Conservation (phyloP, 2,797 vertebrate genomes). For the Halcyon chelicuti region DNA sequence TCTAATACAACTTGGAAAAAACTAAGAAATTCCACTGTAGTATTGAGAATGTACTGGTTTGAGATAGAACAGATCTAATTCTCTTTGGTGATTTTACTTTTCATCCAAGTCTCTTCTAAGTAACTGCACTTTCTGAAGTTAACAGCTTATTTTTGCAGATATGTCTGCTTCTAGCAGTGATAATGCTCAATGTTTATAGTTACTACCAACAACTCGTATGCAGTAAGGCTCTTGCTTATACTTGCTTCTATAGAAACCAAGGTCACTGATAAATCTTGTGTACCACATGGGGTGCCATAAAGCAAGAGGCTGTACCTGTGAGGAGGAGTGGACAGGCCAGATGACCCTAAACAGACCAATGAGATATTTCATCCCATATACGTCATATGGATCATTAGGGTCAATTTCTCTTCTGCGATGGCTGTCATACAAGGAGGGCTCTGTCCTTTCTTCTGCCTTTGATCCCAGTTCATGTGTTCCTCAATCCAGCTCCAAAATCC, state of each 20-base stretch:
- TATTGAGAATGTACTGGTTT: background rate
- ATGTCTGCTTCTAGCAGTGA: background rate
- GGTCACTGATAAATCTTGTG: background rate
- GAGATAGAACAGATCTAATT: background rate
- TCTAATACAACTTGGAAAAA: background rate
- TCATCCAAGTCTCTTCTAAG: background rate
- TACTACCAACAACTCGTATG: background rate
- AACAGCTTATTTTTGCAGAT: background rate
- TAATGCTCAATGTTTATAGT: background rate
- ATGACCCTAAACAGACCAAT: background rate
- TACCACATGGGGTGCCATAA: background rate
- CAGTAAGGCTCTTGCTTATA: background rate
- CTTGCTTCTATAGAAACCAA: background rate
- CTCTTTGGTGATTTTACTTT: background rate
- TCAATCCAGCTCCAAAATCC: background rate
- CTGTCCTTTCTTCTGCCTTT: background rate
- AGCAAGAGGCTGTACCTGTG: background rate
- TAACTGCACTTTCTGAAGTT: background rate
- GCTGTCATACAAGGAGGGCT: background rate
- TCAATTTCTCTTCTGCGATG: background rate
- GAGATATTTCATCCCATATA: background rate
- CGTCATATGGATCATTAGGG: background rate
- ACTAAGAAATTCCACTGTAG: background rate
- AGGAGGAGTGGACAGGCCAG: background rate
- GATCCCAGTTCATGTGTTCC: background rate